These are phyloP conservation scores for Dicranocentrus wangi DNA, from an alignment of 2,888 invertebrate genomes.

Conservation along the genomic window DNA sequence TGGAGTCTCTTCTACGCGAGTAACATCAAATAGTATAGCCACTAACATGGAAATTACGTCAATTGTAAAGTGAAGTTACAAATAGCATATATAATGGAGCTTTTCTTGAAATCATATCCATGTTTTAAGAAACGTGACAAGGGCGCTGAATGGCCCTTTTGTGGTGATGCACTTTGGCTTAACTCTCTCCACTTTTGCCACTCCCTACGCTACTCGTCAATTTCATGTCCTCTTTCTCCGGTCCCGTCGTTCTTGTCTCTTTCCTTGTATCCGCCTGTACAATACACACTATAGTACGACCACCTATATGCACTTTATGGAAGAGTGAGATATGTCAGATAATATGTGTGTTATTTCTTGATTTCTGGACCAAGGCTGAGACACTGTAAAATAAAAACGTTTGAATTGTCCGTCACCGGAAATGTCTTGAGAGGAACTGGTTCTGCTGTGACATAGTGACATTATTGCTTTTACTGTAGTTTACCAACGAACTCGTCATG, in stretches of 20 bases:
- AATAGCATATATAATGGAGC: constrained; percentile 9
- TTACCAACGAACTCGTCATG: constrained; percentile 18
- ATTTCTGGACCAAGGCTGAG: too few relatives aligned
- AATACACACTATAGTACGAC: too few relatives aligned
- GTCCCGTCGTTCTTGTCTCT: neutral
- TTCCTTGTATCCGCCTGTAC: constrained; percentile 5
- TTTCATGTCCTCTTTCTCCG: neutral
- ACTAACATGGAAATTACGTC: too few relatives aligned
- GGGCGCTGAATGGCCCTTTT: constrained; percentile 49
- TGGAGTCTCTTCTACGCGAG: too few relatives aligned
- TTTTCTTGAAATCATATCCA: constrained; percentile 62
- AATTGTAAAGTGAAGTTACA: too few relatives aligned
- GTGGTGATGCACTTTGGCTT: constrained; percentile 45
- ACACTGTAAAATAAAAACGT: constrained; percentile 37
- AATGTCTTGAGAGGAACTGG: constrained; percentile 57
- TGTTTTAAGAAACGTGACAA: constrained; percentile 63
- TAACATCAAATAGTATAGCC: too few relatives aligned
- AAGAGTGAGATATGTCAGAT: too few relatives aligned
- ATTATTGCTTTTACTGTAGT: constrained; percentile 19
- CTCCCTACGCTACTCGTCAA: too few relatives aligned
- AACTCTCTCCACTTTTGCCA: constrained; percentile 10
- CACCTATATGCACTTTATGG: too few relatives aligned
- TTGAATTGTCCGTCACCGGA: constrained; percentile 64
- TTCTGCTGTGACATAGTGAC: constrained; percentile 62
- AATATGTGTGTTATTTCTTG: too few relatives aligned